These are phyloP conservation scores for Menura novaehollandiae DNA, from an alignment of 2,113 vertebrate species.

Conservation along the genomic window DNA sequence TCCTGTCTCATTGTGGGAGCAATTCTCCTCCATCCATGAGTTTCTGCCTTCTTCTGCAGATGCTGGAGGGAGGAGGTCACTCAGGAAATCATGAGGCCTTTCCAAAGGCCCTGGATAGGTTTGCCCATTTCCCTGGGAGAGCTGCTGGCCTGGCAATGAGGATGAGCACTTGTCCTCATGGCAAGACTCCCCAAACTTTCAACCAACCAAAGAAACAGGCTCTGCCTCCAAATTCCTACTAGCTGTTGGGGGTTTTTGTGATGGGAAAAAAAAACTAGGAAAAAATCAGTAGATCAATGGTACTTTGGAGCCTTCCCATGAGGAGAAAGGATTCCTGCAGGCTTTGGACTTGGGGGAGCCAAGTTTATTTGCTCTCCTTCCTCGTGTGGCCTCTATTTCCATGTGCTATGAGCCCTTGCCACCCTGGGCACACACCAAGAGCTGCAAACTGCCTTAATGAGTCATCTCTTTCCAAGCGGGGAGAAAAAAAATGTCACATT, in stretches of 20 bases:
- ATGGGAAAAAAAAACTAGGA: not conserved
- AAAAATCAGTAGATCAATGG: not conserved
- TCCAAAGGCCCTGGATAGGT: not conserved
- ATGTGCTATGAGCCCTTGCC: not conserved
- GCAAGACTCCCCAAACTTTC: not conserved
- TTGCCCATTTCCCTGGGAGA: not conserved
- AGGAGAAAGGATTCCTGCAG: not conserved
- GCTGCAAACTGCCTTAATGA: not conserved
- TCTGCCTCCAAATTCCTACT: not conserved
- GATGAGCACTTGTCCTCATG: not conserved
- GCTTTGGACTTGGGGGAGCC: not conserved
- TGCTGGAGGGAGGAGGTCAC: not conserved
- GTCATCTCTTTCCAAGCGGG: not conserved
- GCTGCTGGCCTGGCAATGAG: not conserved
- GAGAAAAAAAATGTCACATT: slow-evolving; percentile 22
- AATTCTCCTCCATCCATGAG: not conserved
- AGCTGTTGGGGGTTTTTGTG: not conserved
- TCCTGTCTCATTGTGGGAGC: not conserved
- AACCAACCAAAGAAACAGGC: not conserved
- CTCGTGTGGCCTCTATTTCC: not conserved
- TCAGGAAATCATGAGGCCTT: not conserved
- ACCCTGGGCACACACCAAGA: not conserved
- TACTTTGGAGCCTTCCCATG: not conserved
- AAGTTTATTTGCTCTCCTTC: not conserved
- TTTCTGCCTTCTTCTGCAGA: not conserved